Base-by-base conservation (phyloP, 2,113 vertebrate genomes). In the Lethenteron camtschaticum region DNA sequence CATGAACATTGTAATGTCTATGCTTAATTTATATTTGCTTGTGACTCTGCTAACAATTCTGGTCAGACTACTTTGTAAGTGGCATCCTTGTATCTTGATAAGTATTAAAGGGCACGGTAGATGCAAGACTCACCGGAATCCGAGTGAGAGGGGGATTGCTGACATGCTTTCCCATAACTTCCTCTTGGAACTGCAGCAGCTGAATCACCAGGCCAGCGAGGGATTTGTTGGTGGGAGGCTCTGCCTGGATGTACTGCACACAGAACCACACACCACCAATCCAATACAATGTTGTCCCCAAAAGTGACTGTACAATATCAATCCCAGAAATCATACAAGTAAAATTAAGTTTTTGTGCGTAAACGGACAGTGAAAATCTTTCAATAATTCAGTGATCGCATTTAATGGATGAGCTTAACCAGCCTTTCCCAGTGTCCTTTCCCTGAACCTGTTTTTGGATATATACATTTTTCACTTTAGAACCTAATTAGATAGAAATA, bases 61-160 rank as follows among this genome's bases (percentile, higher is more conserved):
- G 41, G 41, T 7, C 41, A 41, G 6, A 41, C 41, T 41, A 41
- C 41, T 41, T 41, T 7, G 41, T 41, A 41, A 41, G 41, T 41
- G 41, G 41, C 41, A 41, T 41, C 41, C 41, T 41, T 41, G 41
- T 41, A 41, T 41, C 41, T 41, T 41, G 41, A 41, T 41, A 41
- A 41, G 41, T 41, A 41, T 41, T 41, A 41, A 41, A 41, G 41
- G 41, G 41, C 41, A 41, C 41, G 41, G 41, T 41, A 41, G 6
- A 41, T 41, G 41, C 41, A 41, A 41, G 74, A 83, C 89, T 87
- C 76, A 91, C 90, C 73, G 88, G 89, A 73, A 94, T 78, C 73
- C 90, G 91, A 73, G 91, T 95, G 74, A 95, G 89, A 0, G 90
- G 91, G 56, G 90, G 88, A 74, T 96, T 95, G 83, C 90, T 96